phyloP scores from a whole-genome alignment of 2,113 vertebrate genomes.

The Malurus alboscapulatus region DNA sequence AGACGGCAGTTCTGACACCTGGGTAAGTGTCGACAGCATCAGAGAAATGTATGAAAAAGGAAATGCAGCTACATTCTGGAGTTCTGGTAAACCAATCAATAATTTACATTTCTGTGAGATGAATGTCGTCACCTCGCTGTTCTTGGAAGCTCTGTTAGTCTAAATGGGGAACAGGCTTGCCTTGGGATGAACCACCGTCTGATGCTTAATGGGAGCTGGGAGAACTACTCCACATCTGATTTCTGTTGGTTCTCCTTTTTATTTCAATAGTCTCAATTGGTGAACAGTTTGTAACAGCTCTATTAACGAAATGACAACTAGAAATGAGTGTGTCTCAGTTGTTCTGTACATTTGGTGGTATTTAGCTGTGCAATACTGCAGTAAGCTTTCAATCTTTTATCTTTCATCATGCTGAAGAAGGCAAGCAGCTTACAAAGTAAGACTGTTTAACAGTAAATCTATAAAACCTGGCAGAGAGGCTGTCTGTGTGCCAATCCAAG shows the following conservation, averaged over 20 bases:
- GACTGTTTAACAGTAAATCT: not conserved
- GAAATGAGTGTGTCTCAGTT: fast-evolving
- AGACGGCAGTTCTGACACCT: conserved; percentile 46
- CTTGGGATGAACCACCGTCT: not conserved
- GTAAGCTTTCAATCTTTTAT: not conserved
- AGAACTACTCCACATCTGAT: not conserved
- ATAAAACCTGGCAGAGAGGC: not conserved
- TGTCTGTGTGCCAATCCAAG: not conserved
- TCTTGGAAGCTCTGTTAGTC: conserved; percentile 16
- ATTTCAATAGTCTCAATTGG: not conserved
- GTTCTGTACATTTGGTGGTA: not conserved
- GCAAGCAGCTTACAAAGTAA: not conserved
- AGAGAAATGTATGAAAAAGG: conserved; percentile 15
- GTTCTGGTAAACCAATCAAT: conserved; percentile 60
- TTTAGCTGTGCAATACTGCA: not conserved
- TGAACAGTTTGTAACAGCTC: not conserved
- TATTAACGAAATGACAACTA: not conserved
- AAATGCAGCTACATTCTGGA: conserved; percentile 35
- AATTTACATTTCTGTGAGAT: conserved; percentile 46
- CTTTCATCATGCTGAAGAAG: not conserved
- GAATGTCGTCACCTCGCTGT: not conserved
- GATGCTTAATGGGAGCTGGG: not conserved
- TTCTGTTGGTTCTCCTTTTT: not conserved
- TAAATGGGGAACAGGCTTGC: conserved; percentile 18
- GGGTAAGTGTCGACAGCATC: conserved; percentile 39